Evolutionary conservation across 1,140 invertebrate species (phyloP), one percentile per base, ranked within the genome.

Genomic region (Samia ricini): DNA sequence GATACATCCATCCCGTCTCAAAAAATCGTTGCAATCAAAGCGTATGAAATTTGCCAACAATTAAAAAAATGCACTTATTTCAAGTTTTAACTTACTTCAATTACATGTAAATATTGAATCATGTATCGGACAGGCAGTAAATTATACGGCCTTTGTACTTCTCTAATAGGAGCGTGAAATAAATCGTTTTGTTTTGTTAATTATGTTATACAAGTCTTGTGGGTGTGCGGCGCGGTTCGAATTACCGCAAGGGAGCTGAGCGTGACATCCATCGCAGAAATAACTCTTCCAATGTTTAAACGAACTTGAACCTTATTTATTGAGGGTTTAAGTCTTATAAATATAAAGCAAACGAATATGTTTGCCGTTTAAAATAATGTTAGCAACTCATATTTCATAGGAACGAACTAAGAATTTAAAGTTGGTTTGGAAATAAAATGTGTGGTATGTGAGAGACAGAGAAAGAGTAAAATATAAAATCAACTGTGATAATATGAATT

Each of bases 381-480:
- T 42, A 42, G 33, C 33, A 42, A 42, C 33, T 42, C 33, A 42
- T 42, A 42, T 42, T 42, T 42, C 33, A 42, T 42, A 42, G 33
- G 33, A 42, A 42, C 33, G 33, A 42, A 42, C 33, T 42, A 42
- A 42, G 33, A 42, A 42, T 42, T 42, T 42, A 42, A 42, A 42
- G 33, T 42, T 15, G 33, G 33, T 42, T 15, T 42, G 33, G 33
- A 42, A 15, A 42, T 42, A 42, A 42, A 42, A 42, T 42, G 12
- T 42, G 33, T 15, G 12, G 10, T 15, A 15, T 42, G 15, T 42
- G 33, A 42, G 33, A n/a, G n/a, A n/a, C n/a, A n/a, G n/a, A n/a
- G n/a, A n/a, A n/a, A n/a, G n/a, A 15, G 7, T 42, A 42, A 42
- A 15, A 42, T 15, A 12, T 12, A 15, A 42, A 42, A 42, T 10